These are phyloP conservation scores for Pseudopleuronectes americanus DNA, from an alignment of 2,797 vertebrate genomes.

Conservation along the genomic window DNA sequence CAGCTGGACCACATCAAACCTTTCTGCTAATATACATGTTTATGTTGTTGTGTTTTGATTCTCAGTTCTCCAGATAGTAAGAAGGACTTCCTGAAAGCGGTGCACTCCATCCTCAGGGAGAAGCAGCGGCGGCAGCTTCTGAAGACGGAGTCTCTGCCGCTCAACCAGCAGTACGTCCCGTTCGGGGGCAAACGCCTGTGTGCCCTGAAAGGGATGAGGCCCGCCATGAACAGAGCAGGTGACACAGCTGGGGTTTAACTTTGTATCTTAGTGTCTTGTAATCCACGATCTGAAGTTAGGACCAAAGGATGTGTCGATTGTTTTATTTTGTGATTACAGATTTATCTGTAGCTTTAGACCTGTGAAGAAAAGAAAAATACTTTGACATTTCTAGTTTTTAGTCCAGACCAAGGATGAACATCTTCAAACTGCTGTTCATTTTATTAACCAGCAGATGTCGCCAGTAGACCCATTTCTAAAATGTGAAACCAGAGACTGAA, in stretches of 20 bases:
- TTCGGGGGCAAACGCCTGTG: slow-evolving; percentile 97
- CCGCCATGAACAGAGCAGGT: slow-evolving; percentile 94
- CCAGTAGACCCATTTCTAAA: not conserved
- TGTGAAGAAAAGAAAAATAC: too few species aligned
- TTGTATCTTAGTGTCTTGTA: too few species aligned
- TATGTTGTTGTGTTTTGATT: not conserved
- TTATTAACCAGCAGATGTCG: not conserved
- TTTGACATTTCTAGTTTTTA: too few species aligned
- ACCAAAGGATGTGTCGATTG: too few species aligned
- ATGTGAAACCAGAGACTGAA: too few species aligned
- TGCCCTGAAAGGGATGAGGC: slow-evolving; percentile 93
- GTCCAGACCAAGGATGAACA: too few species aligned
- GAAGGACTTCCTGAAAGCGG: slow-evolving; percentile 93
- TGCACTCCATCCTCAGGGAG: slow-evolving; percentile 94
- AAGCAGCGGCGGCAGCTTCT: slow-evolving; percentile 95
- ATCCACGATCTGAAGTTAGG: too few species aligned
- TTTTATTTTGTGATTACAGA: too few species aligned
- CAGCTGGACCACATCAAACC: fast-evolving
- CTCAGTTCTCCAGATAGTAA: slow-evolving; percentile 91
- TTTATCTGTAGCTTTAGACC: too few species aligned
- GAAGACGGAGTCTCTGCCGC: slow-evolving; percentile 93
- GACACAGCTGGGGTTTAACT: slow-evolving; percentile 32
- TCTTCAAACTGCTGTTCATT: not conserved
- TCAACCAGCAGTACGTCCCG: slow-evolving; percentile 94
- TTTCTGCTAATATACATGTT: not conserved